phyloP scores from a whole-genome alignment of 2,113 vertebrate genomes.

The Anoura caudifer region DNA sequence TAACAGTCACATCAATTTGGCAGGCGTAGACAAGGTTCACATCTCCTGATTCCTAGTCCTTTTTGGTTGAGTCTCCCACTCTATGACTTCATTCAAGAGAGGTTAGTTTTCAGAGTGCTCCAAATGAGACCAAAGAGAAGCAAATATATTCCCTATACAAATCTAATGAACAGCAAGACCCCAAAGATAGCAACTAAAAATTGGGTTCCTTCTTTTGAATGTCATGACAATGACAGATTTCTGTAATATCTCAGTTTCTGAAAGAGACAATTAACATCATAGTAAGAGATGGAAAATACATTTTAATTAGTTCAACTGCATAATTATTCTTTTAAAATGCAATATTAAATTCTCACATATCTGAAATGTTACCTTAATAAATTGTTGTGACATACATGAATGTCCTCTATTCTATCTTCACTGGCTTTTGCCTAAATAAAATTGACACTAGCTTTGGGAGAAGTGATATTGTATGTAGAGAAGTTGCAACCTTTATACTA shows the following conservation, averaged over 20 bases:
- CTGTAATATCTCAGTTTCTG: neutral
- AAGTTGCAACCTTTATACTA: neutral
- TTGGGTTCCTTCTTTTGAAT: neutral
- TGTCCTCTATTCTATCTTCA: neutral
- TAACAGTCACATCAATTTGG: neutral
- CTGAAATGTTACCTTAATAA: constrained; percentile 31
- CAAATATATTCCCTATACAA: neutral
- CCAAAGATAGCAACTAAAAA: neutral
- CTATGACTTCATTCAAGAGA: neutral
- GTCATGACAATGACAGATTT: neutral
- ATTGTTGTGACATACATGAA: neutral
- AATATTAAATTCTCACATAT: constrained; percentile 41
- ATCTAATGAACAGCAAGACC: neutral
- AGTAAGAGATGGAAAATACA: neutral
- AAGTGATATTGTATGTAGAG: neutral
- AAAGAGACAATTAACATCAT: neutral
- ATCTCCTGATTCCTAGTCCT: neutral
- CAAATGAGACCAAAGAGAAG: neutral
- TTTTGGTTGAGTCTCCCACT: neutral
- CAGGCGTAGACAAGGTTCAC: neutral
- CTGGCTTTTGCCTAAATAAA: constrained; percentile 13
- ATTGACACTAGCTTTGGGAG: neutral
- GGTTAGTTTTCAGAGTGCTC: neutral
- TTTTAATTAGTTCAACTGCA: neutral
- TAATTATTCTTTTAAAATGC: constrained; percentile 32